Conservation (phyloP, 2,113 vertebrate genomes). For the Martes martes region DNA sequence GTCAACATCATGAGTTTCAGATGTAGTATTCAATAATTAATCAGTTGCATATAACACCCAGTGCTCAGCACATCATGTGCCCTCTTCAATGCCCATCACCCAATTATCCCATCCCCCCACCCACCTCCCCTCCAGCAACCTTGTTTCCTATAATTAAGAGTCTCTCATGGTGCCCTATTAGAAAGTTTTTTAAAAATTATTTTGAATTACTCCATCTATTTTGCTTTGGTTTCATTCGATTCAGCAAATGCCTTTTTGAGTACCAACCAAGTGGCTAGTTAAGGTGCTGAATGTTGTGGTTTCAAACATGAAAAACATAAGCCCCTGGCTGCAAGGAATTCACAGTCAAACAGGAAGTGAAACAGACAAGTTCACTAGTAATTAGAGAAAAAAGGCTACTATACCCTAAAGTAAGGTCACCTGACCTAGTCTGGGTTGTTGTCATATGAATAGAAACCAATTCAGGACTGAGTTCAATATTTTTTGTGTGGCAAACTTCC, state of each 20-base stretch:
- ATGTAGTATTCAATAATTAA: too few species aligned
- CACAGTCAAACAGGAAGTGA: not conserved
- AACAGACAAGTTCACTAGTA: not conserved
- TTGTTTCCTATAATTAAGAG: too few species aligned
- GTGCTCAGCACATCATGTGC: too few species aligned
- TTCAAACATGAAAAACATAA: not conserved
- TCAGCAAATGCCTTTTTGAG: not conserved
- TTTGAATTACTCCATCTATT: not conserved
- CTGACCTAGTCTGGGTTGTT: not conserved
- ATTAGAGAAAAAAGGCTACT: not conserved
- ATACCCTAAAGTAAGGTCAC: not conserved
- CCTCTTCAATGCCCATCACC: too few species aligned
- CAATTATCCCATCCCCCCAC: too few species aligned
- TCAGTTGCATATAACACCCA: too few species aligned
- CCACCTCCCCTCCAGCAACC: too few species aligned
- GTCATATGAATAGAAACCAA: not conserved
- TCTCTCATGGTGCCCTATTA: too few species aligned
- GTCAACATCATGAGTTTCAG: too few species aligned
- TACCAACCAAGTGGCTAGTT: not conserved
- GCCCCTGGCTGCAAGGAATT: not conserved
- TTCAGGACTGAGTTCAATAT: not conserved
- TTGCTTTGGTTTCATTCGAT: not conserved
- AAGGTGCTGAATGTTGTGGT: not conserved
- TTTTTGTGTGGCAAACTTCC: not conserved
- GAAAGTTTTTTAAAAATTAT: not conserved